phyloP scores from a whole-genome alignment of 2,888 invertebrate species.

The Heliconius hortense region DNA sequence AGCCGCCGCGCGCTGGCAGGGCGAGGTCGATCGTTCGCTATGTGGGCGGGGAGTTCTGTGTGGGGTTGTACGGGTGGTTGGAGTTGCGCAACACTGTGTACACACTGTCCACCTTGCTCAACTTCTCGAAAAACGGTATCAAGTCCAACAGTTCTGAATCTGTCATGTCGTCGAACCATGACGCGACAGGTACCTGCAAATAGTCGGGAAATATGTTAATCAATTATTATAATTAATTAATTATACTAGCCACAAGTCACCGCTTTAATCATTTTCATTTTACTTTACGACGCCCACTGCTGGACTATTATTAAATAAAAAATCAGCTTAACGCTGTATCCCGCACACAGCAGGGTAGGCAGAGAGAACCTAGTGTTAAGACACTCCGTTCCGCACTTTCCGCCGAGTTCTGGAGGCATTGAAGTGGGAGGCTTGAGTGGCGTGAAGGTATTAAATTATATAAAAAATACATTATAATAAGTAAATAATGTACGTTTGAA shows the following conservation, averaged over 20 bases:
- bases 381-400: too few species aligned
- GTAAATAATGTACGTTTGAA: background rate
- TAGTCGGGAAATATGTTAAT: background rate
- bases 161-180: slow-evolving; percentile 99
- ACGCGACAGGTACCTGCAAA: slow-evolving; percentile 95
- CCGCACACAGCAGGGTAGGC: too few species aligned
- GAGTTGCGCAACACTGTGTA: slow-evolving; percentile 97
- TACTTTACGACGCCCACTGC: too few species aligned
- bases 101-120: slow-evolving; percentile 98
- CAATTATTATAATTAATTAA: background rate
- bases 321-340: too few species aligned
- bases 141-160: slow-evolving; percentile 98
- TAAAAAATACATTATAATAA: background rate
- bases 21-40: slow-evolving; percentile 55
- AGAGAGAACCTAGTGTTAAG: too few species aligned
- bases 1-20: slow-evolving; percentile 21
- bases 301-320: too few species aligned
- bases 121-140: slow-evolving; percentile 98
- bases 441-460: too few species aligned
- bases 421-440: too few species aligned
- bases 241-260: too few species aligned
- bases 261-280: too few species aligned
- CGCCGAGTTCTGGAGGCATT: too few species aligned
- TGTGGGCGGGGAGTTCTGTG: slow-evolving; percentile 74
- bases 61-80: slow-evolving; percentile 89